Evolutionary conservation across 2,888 invertebrate species (phyloP), one percentile per base, ranked within the genome.

Genomic region (Napeogenes sylphis): DNA sequence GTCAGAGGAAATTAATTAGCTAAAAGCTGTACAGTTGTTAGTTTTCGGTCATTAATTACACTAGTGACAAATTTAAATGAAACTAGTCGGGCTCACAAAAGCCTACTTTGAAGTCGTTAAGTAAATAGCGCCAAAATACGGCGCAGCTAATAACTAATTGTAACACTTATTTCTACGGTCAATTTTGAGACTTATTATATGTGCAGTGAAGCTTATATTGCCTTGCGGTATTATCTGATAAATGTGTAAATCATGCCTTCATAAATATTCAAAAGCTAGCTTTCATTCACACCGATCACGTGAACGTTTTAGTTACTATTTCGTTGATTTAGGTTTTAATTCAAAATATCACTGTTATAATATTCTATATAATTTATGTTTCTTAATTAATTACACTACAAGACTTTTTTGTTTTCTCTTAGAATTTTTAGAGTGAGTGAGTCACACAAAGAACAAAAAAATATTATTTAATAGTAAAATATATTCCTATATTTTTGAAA

Each of bases 191-290:
- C 51, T 8, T 51, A 51, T 51, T 30, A 12, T 30, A 21, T n/a
- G 30, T 30, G 51, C 12, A 10, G 10, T 51, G 51, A 51, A 30
- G 51, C n/a, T 30, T 51, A 51, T 30, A 51, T 51, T 51, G 30
- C 10, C 5, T 51, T 51, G 30, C 30, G 8, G 3, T 4, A 8
- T 30, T 30, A 4, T 30, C 10, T 30, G n/a, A 4, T 51, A 30
- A 51, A 61, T 60, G 55, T 56, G 45, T 57, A 63, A 63, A 63
- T 57, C 56, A 55, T 46, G 59, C 54, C 58, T 42, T 63, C 63
- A 63, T 63, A 46, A 51, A 63, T 63, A 63, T 63, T 63, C 57
- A 63, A 54, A 54, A 54, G 53, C 42, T 45, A 33, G 53, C 59
- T 60, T 60, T 63, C 54, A 63, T 63, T 63, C 45, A 47, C 45